Evolutionary conservation across 30 jellyfish, hydroid and myxozoan species (phyloP).

Genomic region (Hydra vulgaris): DNA sequence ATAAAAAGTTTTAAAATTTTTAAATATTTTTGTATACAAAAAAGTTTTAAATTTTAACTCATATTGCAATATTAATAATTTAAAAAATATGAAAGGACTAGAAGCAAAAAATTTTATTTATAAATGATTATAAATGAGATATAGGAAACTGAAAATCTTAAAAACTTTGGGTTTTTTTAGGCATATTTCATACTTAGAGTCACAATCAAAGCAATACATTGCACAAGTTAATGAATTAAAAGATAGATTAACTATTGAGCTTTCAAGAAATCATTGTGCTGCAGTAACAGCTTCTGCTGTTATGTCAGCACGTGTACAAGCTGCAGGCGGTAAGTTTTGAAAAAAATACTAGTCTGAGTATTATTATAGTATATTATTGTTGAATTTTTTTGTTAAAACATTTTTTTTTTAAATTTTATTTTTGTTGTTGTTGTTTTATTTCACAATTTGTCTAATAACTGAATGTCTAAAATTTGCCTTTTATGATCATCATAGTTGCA

Average conservation of each 20-base stretch:
- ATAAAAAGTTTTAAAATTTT: not conserved
- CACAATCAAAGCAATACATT: constrained; percentile 41
- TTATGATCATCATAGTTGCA: too few species aligned
- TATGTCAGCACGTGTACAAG: constrained; percentile 41
- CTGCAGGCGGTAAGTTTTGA: not conserved
- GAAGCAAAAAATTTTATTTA: too few species aligned
- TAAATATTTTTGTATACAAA: not conserved
- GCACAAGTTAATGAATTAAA: constrained; percentile 61
- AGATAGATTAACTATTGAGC: constrained; percentile 75
- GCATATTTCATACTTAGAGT: constrained; percentile 57
- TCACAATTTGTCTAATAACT: too few species aligned
- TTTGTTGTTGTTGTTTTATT: too few species aligned
- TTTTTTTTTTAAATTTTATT: too few species aligned
- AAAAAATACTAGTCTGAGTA: not conserved
- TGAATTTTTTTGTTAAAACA: too few species aligned
- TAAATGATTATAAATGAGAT: too few species aligned
- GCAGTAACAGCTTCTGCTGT: constrained; percentile 50
- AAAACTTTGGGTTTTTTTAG: not conserved
- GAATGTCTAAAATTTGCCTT: too few species aligned
- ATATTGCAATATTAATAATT: too few species aligned
- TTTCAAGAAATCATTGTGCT: constrained; percentile 49
- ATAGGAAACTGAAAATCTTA: not conserved
- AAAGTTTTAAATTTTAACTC: too few species aligned
- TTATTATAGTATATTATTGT: too few species aligned
- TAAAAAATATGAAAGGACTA: too few species aligned